Evolutionary conservation across 2,888 invertebrate species (phyloP), one percentile per base, ranked within the genome.

Genomic region (Nomada fucata): DNA sequence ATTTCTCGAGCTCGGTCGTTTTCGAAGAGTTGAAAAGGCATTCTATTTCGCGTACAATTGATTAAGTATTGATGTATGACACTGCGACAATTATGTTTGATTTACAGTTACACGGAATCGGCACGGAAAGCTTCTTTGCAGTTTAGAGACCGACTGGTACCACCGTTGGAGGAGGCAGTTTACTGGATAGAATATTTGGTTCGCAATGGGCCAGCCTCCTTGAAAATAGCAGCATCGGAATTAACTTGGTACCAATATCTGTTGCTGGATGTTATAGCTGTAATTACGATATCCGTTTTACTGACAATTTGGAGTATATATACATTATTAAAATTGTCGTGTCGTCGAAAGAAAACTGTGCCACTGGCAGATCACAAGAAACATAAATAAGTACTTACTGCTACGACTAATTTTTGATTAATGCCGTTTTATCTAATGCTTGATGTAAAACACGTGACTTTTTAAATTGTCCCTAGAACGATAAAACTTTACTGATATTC

Each of bases 181-280:
- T 91, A 86, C 44, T 90, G 88, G 88, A 63, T 89, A 53, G 91
- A 90, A 63, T 89, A 89, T 59, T 63, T 86, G 42, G 64, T 86
- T 44, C 85, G 84, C 57, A 82, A 90, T 55, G 89, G 88, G 20
- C 85, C 90, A 5, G 80, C 88, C 52, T 68, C 82, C 3, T 60
- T 90, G 42, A 83, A 79, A 76, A 90, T 90, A 4, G 87, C 89
- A 7, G 90, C 90, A 4, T 60, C 79, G n/a, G 82, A 90, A 7
- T 81, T 92, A 10, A 26, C 84, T 0, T 91, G 91, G 91, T 92
- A 91, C 84, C 90, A 92, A 68, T 90, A 91, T 5, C 80, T 89
- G 20, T 84, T 92, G 13, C 60, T 92, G 13, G 92, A 93, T 55
- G 90, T 92, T 9, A 52, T 86, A 15, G 69, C 72, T 7, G 52